Evolutionary conservation across 2,113 vertebrate species (phyloP).

Genomic region (Hyperopisus bebe): DNA sequence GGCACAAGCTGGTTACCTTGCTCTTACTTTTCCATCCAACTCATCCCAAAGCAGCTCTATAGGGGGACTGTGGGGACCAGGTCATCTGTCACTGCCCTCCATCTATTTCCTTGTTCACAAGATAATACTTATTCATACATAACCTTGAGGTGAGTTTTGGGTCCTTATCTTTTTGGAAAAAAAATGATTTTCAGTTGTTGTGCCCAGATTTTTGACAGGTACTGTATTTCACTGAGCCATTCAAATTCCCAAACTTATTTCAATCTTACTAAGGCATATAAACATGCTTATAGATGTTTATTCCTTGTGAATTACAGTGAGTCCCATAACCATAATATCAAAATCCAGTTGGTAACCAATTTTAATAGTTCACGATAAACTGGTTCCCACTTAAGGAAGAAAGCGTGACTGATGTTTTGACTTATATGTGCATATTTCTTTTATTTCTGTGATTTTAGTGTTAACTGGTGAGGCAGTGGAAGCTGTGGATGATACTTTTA

Average conservation of each 20-base stretch:
- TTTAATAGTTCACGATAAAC: background rate
- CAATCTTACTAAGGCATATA: background rate
- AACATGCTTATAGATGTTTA: background rate
- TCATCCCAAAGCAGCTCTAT: background rate
- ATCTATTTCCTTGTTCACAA: too few relatives aligned
- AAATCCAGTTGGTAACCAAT: background rate
- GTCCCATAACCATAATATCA: background rate
- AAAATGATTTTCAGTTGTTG: too few relatives aligned
- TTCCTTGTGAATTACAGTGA: background rate
- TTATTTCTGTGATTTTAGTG: background rate
- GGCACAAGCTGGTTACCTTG: too few relatives aligned
- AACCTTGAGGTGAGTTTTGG: too few relatives aligned
- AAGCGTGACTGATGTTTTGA: background rate
- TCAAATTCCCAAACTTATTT: background rate
- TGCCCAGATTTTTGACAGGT: background rate
- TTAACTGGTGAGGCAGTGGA: background rate
- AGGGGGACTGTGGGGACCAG: too few relatives aligned
- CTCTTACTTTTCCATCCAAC: too few relatives aligned
- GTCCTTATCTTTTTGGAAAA: too few relatives aligned
- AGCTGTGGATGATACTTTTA: background rate
- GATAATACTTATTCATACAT: too few relatives aligned
- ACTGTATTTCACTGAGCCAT: background rate
- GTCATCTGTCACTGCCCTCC: too few relatives aligned
- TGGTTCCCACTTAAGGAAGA: background rate
- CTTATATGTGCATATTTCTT: background rate